Evolutionary conservation across 2,797 vertebrate species (phyloP).

Genomic region (Microhierax caerulescens): DNA sequence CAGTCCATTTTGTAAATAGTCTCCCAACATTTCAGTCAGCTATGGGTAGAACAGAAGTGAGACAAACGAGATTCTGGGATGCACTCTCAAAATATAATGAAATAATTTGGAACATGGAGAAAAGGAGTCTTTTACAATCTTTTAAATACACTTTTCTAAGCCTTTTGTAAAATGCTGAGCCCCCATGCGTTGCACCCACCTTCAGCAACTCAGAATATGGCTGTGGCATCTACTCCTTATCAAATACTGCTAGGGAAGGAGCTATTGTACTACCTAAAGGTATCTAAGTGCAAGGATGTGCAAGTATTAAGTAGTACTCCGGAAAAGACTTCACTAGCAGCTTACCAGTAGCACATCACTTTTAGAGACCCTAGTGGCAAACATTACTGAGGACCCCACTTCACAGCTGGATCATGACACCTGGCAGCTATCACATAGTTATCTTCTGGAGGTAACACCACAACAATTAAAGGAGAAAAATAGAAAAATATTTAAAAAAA

Average conservation of each 20-base stretch:
- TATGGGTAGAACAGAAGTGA: not conserved
- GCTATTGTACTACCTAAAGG: not conserved
- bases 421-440: not conserved
- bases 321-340: not conserved
- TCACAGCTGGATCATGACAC: not conserved
- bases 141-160: not conserved
- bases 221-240: not conserved
- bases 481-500: not conserved
- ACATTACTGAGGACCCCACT: not conserved
- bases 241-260: not conserved
- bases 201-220: not conserved
- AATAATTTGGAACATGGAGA: not conserved
- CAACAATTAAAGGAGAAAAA: not conserved
- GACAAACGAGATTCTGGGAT: not conserved
- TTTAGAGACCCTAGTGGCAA: not conserved
- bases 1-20: not conserved
- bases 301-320: not conserved
- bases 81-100: not conserved
- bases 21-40: not conserved
- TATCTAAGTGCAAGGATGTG: not conserved
- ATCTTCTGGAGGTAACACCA: not conserved
- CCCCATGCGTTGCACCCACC: not conserved
- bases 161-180: not conserved
- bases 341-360: not conserved
- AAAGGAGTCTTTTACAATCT: not conserved